phyloP scores from a whole-genome alignment of 2,888 invertebrate genomes.

The Laspeyria flexula region DNA sequence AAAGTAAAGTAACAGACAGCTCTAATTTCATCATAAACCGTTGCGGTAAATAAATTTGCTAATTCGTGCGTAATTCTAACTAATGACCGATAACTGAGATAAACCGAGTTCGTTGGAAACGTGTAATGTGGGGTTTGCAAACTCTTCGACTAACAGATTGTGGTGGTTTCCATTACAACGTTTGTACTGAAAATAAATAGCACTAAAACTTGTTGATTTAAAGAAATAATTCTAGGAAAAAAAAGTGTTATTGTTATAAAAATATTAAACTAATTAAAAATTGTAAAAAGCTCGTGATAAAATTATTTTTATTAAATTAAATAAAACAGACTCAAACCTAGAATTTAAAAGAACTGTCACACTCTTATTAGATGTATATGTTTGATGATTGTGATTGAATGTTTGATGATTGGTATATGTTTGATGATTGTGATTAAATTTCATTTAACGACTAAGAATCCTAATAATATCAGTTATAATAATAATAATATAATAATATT shows the following conservation, averaged over 20 bases:
- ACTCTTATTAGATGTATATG: too few species aligned
- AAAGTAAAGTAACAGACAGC: conserved; percentile 17
- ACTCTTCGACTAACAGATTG: conserved; percentile 31
- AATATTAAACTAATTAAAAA: neutral
- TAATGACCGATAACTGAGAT: conserved; percentile 55
- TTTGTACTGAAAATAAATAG: neutral
- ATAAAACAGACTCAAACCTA: too few species aligned
- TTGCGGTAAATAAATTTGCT: conserved; percentile 65
- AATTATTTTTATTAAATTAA: too few species aligned
- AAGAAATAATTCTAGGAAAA: neutral
- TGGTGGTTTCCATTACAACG: conserved; percentile 27
- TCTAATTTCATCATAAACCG: conserved; percentile 49
- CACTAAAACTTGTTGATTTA: too few species aligned
- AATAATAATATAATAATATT: too few species aligned
- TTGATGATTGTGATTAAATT: too few species aligned
- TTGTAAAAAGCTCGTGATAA: too few species aligned
- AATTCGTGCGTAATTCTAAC: conserved; percentile 56
- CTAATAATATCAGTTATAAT: too few species aligned
- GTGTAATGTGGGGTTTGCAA: conserved; percentile 55
- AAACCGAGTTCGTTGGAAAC: conserved; percentile 53
- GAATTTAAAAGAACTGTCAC: too few species aligned
- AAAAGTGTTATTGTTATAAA: neutral
- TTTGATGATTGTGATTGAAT: too few species aligned
- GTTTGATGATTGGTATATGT: too few species aligned
- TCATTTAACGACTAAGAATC: too few species aligned